Evolutionary conservation across 92 coral and sea anemone species (phyloP).

Genomic region (Phenganax stokvisi): DNA sequence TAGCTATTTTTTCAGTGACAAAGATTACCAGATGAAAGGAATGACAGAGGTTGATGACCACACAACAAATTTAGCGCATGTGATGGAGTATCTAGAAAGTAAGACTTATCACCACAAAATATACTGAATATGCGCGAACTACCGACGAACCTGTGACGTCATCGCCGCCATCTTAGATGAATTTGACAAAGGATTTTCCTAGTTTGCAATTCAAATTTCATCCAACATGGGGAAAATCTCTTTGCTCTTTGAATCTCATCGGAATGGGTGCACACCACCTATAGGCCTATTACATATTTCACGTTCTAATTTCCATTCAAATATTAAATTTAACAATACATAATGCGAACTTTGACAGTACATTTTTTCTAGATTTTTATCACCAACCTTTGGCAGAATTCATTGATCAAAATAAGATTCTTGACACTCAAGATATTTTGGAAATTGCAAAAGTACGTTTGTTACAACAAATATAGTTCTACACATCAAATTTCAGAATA

Average conservation of each 20-base stretch:
- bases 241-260: too few relatives aligned
- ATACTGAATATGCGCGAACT: too few relatives aligned
- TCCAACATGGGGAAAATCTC: too few relatives aligned
- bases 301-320: slow-evolving; percentile 17
- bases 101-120: not conserved
- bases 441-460: slow-evolving; percentile 65
- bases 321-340: slow-evolving; percentile 45
- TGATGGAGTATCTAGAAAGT: slow-evolving; percentile 19
- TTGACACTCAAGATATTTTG: slow-evolving; percentile 43
- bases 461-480: too few relatives aligned
- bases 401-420: slow-evolving; percentile 35
- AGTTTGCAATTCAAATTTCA: too few relatives aligned
- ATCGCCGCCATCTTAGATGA: too few relatives aligned
- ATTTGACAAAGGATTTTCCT: too few relatives aligned
- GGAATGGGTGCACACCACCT: too few relatives aligned
- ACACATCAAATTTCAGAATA: too few relatives aligned
- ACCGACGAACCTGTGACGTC: too few relatives aligned
- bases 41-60: not conserved
- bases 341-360: not conserved
- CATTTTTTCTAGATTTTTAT: slow-evolving; percentile 49
- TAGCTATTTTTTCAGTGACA: not conserved
- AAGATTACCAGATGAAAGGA: slow-evolving; percentile 18
- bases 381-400: slow-evolving; percentile 40
- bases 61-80: not conserved
- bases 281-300: too few relatives aligned